phyloP scores from a whole-genome alignment of 1,140 invertebrate genomes.

The Trichonephila clavipes region DNA sequence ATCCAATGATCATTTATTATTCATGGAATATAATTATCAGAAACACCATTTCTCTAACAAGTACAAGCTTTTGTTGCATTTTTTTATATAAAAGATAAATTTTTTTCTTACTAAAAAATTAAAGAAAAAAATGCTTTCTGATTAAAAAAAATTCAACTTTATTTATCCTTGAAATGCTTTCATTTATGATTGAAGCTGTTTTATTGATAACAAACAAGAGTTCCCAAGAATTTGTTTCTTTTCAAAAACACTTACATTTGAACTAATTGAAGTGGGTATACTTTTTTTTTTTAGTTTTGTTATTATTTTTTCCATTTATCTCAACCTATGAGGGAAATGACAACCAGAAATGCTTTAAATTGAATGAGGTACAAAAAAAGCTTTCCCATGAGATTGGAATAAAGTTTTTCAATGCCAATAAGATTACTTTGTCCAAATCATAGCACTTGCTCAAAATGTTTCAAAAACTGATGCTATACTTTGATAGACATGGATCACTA shows the following conservation, averaged over 20 bases:
- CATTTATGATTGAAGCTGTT: neutral
- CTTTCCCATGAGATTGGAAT: neutral
- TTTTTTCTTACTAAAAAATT: neutral
- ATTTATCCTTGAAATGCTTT: neutral
- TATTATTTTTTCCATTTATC: neutral
- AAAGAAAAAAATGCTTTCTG: neutral
- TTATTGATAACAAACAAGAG: neutral
- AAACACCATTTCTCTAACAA: too few relatives aligned
- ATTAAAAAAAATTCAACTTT: neutral
- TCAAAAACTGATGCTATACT: neutral
- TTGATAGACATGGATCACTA: neutral
- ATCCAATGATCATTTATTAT: neutral
- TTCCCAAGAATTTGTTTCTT: neutral
- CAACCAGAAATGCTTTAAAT: neutral
- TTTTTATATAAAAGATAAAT: neutral
- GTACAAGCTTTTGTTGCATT: too few relatives aligned
- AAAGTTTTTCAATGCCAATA: neutral
- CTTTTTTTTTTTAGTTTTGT: neutral
- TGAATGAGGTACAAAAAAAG: neutral
- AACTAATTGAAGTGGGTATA: neutral
- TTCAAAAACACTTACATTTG: neutral
- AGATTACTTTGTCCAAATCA: neutral
- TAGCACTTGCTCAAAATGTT: neutral
- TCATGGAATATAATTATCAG: too few relatives aligned
- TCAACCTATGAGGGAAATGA: neutral